Evolutionary conservation across 2,113 vertebrate species (phyloP).

Genomic region (Grallaria varia): DNA sequence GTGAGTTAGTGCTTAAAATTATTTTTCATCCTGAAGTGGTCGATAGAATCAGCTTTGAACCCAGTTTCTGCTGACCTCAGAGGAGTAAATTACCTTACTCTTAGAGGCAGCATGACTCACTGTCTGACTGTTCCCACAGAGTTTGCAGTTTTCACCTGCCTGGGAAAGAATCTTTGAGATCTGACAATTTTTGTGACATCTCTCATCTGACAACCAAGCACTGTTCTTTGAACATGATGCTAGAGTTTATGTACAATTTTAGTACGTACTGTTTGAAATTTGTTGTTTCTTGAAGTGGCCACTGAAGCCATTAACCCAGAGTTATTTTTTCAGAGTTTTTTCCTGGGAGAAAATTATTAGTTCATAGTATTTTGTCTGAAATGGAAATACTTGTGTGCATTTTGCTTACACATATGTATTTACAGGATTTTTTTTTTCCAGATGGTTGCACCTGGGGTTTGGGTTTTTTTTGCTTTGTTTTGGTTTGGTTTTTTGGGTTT

Average conservation of each 20-base stretch:
- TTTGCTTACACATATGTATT: neutral
- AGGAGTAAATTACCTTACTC: constrained; percentile 1
- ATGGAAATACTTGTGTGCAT: neutral
- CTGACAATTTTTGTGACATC: neutral
- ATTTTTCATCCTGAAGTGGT: neutral
- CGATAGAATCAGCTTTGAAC: constrained; percentile 32
- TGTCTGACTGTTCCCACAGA: neutral
- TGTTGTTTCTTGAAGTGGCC: neutral
- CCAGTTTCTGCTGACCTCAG: constrained; percentile 30
- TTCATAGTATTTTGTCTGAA: neutral
- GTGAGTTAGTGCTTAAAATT: neutral
- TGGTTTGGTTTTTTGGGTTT: no score
- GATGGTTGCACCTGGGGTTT: neutral
- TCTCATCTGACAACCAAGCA: neutral
- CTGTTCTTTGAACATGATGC: neutral
- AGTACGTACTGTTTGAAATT: neutral
- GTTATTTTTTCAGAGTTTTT: neutral
- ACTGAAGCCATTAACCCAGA: neutral
- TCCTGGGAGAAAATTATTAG: neutral
- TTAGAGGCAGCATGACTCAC: neutral
- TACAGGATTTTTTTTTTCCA: neutral
- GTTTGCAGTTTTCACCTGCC: neutral
- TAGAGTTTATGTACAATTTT: neutral
- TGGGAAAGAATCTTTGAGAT: neutral
- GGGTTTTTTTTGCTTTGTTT: no score